Base-by-base conservation (phyloP, 2,888 invertebrate genomes). In the Hartigia nigra region DNA sequence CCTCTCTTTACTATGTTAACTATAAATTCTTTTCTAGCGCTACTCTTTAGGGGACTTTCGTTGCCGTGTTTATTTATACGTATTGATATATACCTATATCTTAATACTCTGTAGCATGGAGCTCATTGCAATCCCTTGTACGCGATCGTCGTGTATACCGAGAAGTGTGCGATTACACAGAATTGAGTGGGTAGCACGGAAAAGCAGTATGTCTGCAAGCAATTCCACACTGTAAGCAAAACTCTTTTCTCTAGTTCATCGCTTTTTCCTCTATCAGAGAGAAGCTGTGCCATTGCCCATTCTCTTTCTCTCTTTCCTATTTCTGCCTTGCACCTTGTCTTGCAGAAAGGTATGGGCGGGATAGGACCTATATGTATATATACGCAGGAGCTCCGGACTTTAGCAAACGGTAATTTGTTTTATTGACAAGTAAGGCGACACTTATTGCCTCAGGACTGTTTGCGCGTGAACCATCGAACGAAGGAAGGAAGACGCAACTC, bases 161-260 rank as follows among this genome's bases (percentile, higher is more conserved):
- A 81, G 80, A 82, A 86, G 82, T 81, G 86, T 78, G 82, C 84
- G 85, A 85, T 86, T 86, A 84, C 83, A 85, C 81, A 14, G 83
- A 86, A 82, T 85, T 83, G 82, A 77, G 86, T 80, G 79, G 80
- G 74, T 77, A 80, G 79, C 78, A 80, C 80, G 85, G 81, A 83
- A 84, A 81, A 81, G 81, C 78, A 81, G 79, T 75, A 79, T 77
- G 83, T 82, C 79, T 82, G 81, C 85, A 81, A 82, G 81, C 81
- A 80, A 84, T 84, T 84, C 78, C 81, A 75, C 78, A 76, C 78
- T 74, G 79, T 76, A 79, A 79, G 72, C 76, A 79, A 80, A 78
- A 77, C 81, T 77, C 70, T 76, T 74, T 37, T 78, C 78, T 76
- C 39, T 9, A 23, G 55, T 23, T 55, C 23, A 2, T 1, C 55